Conservation (phyloP, 1,140 invertebrate species). For the Tetramorium parvispinum region DNA sequence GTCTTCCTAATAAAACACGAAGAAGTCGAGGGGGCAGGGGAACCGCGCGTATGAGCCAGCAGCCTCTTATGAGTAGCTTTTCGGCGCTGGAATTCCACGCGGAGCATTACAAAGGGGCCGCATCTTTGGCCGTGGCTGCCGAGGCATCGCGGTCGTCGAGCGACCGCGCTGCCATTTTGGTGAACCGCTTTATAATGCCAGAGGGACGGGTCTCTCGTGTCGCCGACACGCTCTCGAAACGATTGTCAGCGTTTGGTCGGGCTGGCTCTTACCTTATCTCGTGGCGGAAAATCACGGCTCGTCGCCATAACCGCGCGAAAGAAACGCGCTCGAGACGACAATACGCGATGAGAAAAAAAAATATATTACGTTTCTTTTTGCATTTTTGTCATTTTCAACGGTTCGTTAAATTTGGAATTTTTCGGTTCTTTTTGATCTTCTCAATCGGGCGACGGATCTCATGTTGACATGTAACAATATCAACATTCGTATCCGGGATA, state of each 20-base stretch:
- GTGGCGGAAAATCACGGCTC: neutral
- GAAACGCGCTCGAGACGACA: neutral
- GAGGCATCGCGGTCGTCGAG: conserved; percentile 2
- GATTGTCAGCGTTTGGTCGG: neutral
- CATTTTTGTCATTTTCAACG: neutral
- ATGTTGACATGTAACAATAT: conserved; percentile 66
- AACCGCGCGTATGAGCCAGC: conserved; percentile 57
- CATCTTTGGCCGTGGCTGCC: conserved; percentile 18
- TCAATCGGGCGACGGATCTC: conserved; percentile 31
- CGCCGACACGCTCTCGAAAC: conserved; percentile 29
- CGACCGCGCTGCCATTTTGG: conserved; percentile 69
- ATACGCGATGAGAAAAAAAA: neutral
- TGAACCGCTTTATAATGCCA: conserved; percentile 64
- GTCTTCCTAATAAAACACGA: conserved; percentile 78
- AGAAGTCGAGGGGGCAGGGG: neutral
- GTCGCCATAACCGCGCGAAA: neutral
- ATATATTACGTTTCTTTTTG: neutral
- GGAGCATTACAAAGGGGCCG: conserved; percentile 74
- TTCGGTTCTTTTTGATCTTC: neutral
- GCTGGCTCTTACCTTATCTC: neutral
- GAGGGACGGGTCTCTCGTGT: neutral
- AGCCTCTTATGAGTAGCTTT: conserved; percentile 73
- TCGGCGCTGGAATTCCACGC: conserved; percentile 75
- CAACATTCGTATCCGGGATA: conserved; percentile 76
- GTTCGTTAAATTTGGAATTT: neutral